Base-by-base conservation (phyloP, 1,140 invertebrate genomes). In the Drosophila kanapiae region DNA sequence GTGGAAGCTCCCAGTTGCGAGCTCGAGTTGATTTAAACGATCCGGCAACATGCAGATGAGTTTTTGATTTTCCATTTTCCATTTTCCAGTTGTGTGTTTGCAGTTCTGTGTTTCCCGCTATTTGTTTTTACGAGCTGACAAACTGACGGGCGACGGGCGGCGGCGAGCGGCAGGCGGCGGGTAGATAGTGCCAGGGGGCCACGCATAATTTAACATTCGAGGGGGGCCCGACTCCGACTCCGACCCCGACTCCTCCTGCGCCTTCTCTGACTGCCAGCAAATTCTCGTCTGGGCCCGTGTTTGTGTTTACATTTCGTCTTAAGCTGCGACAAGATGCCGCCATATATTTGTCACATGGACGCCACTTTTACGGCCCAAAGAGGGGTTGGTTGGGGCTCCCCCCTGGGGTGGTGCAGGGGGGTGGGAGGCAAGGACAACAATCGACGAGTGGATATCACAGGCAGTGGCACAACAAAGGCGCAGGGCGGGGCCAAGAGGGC, bases 231-330 rank as follows among this genome's bases (percentile, higher is more conserved):
- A 31, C 31, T 31, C 31, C 7, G 23, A 33, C 29, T 47, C 23
- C 10, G n/a, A n/a, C n/a, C n/a, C n/a, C n/a, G n/a, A n/a, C n/a
- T 16, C 54, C 18, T 31, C 42, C 9, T 4, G n/a, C 4, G 0
- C 37, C 23, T 23, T 13, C 8, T 18, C 14, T 14, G n/a, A 67
- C 31, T 68, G 56, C 38, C 48, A 23, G 23, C 23, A 23, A 23
- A 23, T 23, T 23, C 23, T 64, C 43, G 69, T 74, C 60, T 63
- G 53, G 27, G 57, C 31, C 51, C 51, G 64, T 83, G 80, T 84
- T 80, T 88, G 80, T 88, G 84, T 87, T 87, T 87, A 87, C 84
- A 87, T 83, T 88, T 88, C 76, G 78, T 83, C 80, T 87, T 88
- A 87, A 80, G 84, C 75, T 68, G 75, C 71, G 70, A 87, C 80